Evolutionary conservation across 2,888 invertebrate species (phyloP).

Genomic region (Pimpla rufipes): DNA sequence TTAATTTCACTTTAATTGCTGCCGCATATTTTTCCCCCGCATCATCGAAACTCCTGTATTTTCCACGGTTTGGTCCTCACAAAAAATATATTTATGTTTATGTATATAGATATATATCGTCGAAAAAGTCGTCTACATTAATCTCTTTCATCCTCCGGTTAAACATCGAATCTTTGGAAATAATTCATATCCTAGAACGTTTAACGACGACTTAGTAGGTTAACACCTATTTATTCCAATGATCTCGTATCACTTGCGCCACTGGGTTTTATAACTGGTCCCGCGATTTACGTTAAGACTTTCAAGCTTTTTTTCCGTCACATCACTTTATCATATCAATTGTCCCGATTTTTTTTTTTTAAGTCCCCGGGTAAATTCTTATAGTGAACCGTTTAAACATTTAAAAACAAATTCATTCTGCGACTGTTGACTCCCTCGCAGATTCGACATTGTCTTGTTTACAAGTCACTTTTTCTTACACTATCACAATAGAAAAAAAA

Average conservation of each 20-base stretch:
- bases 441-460: slow-evolving; percentile 1
- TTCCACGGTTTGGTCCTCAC: slow-evolving; percentile 4
- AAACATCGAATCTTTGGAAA: slow-evolving; percentile 48
- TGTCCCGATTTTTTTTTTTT: neutral
- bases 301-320: slow-evolving; percentile 17
- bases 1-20: slow-evolving; percentile 7
- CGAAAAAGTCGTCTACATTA: slow-evolving; percentile 26
- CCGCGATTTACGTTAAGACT: neutral
- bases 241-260: slow-evolving; percentile 20
- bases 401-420: too few species aligned
- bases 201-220: slow-evolving; percentile 4
- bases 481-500: slow-evolving; percentile 44
- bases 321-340: neutral
- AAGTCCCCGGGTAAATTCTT: neutral
- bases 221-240: slow-evolving; percentile 1
- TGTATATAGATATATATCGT: slow-evolving; percentile 31
- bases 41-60: neutral
- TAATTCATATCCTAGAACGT: slow-evolving; percentile 23
- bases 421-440: too few species aligned
- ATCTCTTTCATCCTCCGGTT: slow-evolving; percentile 12
- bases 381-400: too few species aligned
- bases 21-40: slow-evolving; percentile 1
- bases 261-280: slow-evolving; percentile 39
- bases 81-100: slow-evolving; percentile 31
- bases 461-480: slow-evolving; percentile 16